Evolutionary conservation across 1,140 invertebrate genomes (phyloP).

Genomic region (Holcopasites calliopsidis): DNA sequence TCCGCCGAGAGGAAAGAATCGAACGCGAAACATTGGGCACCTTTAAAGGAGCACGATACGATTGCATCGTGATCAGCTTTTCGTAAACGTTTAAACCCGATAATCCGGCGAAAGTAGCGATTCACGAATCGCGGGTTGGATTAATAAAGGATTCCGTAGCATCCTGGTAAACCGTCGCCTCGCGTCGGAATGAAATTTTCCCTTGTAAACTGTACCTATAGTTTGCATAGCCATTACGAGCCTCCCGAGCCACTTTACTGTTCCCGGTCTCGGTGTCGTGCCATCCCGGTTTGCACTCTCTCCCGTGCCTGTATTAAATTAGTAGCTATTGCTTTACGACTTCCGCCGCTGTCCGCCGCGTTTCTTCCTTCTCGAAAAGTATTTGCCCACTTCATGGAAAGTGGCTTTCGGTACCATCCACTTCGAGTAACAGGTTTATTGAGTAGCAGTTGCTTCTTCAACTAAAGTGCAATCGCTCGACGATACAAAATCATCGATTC

Average conservation of each 20-base stretch:
- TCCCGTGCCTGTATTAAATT: conserved; percentile 38
- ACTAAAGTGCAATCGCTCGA: no score
- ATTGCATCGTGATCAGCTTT: no score
- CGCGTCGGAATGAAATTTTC: conserved; percentile 41
- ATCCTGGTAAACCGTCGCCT: conserved; percentile 30
- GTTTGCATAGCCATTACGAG: conserved; percentile 50
- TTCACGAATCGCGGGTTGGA: conserved; percentile 9
- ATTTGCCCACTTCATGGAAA: neutral
- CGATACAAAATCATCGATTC: neutral
- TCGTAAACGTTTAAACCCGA: no score
- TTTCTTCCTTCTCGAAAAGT: neutral
- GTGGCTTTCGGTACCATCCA: neutral
- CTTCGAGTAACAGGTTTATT: neutral
- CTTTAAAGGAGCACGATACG: no score
- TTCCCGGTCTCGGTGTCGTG: conserved; percentile 29
- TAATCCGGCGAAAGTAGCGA: no score
- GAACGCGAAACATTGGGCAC: no score
- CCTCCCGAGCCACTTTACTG: conserved; percentile 40
- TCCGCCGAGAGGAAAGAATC: no score
- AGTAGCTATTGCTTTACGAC: conserved; percentile 43
- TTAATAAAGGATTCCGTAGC: conserved; percentile 30
- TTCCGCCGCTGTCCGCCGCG: neutral
- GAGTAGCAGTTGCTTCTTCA: no score
- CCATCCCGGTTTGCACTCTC: conserved; percentile 18
- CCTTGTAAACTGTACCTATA: conserved; percentile 45